Evolutionary conservation across 2,797 vertebrate genomes (phyloP), one percentile per base, ranked within the genome.

Genomic region (Pelochelys cantorii): DNA sequence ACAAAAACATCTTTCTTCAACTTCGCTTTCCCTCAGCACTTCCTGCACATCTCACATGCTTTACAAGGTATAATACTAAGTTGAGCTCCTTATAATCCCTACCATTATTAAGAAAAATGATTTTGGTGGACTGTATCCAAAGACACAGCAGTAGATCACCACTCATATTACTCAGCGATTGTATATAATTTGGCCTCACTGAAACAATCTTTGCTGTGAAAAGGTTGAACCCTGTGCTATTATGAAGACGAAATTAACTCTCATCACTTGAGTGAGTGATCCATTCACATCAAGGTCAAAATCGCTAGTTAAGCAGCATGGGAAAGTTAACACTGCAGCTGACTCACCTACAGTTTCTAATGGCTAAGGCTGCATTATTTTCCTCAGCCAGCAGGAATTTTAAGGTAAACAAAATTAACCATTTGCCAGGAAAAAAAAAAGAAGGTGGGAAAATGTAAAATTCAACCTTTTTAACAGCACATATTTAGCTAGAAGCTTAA

Each of bases 271-370:
- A 95, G 88, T 78, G 95, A 96, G 94, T 93, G 95, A 95, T 95
- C 96, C 95, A 92, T 95, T 94, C 95, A 95, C 65, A 90, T 55
- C 95, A 96, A 96, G 95, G 95, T 96, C 94, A 96, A 95, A 95
- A 92, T 91, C 83, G 86, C 89, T 89, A 91, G 88, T 80, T 92
- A 77, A 95, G 79, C 85, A 90, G 71, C 90, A 94, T 13, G 10
- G 86, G 71, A 80, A 90, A 94, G 94, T 85, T 48, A 81, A 82
- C 85, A 81, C 85, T 90, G 18, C 2, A 93, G 85, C 74, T 90
- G 53, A 83, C 89, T 86, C 90, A 94, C 91, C 92, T 34, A 13
- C 55, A 85, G 86, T 83, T 81, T 54, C 55, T 12, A n/a, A 60
- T 29, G 56, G 62, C 8, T 81, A 95, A 94, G 83, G 53, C 52